A percentile compares a stretch with the other conserved stretches of the same genome.
phyloP scores from a whole-genome alignment of 2,888 invertebrate genomes.

The Entomobrya proxima region DNA sequence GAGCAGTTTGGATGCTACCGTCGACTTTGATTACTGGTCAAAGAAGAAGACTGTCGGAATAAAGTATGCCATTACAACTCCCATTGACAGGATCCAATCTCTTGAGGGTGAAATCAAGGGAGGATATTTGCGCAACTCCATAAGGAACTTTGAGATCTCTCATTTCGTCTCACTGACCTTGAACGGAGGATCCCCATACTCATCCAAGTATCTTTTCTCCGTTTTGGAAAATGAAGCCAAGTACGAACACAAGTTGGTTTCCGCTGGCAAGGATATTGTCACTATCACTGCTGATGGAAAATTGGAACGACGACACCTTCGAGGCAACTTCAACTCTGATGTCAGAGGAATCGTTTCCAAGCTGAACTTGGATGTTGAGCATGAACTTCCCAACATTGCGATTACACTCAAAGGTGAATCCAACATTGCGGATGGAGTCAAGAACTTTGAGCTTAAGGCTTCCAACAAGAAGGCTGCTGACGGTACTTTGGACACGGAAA shows the following conservation, averaged over 20 bases:
- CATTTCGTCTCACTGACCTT: slow-evolving; percentile 63
- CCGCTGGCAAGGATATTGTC: slow-evolving; percentile 62
- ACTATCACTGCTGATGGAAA: slow-evolving; percentile 66
- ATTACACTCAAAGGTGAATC: slow-evolving; percentile 63
- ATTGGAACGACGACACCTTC: slow-evolving; percentile 47
- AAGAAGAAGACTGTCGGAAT: slow-evolving; percentile 71
- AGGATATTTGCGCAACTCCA: slow-evolving; percentile 65
- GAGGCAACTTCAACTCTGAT: slow-evolving; percentile 51
- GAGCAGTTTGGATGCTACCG: slow-evolving; percentile 66
- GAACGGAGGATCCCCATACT: slow-evolving; percentile 67
- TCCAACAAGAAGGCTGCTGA: slow-evolving; percentile 59
- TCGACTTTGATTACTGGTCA: slow-evolving; percentile 69
- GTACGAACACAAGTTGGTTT: slow-evolving; percentile 55
- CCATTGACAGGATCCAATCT: slow-evolving; percentile 59
- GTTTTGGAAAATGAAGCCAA: slow-evolving; percentile 72
- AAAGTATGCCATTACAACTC: slow-evolving; percentile 70
- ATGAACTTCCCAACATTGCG: slow-evolving; percentile 65
- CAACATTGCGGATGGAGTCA: slow-evolving; percentile 24
- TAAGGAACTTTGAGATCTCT: slow-evolving; percentile 70
- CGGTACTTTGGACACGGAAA: slow-evolving; percentile 61
- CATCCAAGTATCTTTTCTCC: slow-evolving; percentile 59
- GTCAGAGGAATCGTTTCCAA: slow-evolving; percentile 63
- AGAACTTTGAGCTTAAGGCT: slow-evolving; percentile 68
- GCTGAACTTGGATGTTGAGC: slow-evolving; percentile 71
- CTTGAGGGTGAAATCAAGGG: slow-evolving; percentile 62